Conservation (phyloP, 2,797 vertebrate genomes). For the Rhinogobio ventralis region DNA sequence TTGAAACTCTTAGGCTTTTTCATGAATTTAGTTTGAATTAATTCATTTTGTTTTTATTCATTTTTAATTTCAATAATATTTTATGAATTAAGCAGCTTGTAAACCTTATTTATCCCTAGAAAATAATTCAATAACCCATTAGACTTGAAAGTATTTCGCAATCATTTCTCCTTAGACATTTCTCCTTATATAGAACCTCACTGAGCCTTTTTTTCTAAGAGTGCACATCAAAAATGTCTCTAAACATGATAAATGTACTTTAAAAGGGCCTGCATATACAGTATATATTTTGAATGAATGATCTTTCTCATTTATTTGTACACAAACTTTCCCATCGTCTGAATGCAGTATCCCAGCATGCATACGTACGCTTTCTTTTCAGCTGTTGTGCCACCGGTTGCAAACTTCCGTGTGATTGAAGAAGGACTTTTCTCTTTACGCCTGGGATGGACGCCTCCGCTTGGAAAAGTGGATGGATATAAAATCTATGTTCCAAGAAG, state of each 20-base stretch:
- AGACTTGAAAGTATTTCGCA: background rate
- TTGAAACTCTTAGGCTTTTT: background rate
- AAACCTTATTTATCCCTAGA: background rate
- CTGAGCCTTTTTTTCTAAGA: background rate
- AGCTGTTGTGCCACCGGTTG: conserved; percentile 84
- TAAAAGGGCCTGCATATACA: background rate
- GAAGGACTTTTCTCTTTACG: conserved; percentile 85
- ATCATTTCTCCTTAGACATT: background rate
- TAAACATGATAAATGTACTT: background rate
- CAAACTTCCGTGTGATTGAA: conserved; percentile 87
- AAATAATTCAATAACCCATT: background rate
- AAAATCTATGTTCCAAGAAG: conserved; percentile 89
- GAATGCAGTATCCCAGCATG: background rate
- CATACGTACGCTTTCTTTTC: background rate
- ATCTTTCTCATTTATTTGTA: background rate
- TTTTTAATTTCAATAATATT: too few species aligned
- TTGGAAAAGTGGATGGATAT: conserved; percentile 81
- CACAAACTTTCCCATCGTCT: background rate
- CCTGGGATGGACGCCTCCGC: conserved; percentile 83
- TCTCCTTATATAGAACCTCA: background rate
- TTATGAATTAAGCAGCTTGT: too few species aligned
- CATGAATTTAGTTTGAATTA: background rate
- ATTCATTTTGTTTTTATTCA: too few species aligned
- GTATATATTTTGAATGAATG: background rate
- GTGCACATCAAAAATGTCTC: background rate